Base-by-base conservation (phyloP, 2,113 vertebrate species). In the Microcebus lehilahytsara region DNA sequence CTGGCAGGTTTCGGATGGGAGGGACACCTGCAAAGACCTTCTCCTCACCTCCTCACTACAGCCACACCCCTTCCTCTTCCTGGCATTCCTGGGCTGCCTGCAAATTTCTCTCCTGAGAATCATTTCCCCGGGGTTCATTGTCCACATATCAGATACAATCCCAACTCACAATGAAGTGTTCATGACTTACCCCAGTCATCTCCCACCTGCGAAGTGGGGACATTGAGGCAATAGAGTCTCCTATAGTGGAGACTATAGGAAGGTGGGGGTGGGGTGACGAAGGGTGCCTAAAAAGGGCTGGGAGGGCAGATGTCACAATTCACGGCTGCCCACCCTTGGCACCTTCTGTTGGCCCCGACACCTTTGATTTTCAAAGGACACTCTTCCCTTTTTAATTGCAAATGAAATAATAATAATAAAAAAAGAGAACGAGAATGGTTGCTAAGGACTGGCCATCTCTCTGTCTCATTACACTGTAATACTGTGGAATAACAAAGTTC, bases 21-120 rank as follows among this genome's bases (percentile, higher is more conserved):
- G 42, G 27, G 37, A 17, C 14, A 32, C 34, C 72, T 56, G 9
- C 13, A 30, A 7, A 81, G 42, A 60, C 42, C 5, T 27, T 10
- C 34, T 62, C 40, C 27, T 53, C 8, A 27, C 16, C 6, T 56
- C 64, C 49, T 67, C 9, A 20, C 37, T 14, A 5, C 4, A 1
- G 16, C 16, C 17, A 17, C 1, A 25, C 0, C 20, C 17, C 56
- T 7, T 49, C 79, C 53, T 32, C 72, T 66, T 5, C 12, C n/a
- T 22, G 80, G 40, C 0, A 0, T 19, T 42, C 49, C 8, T 0
- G 0, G 27, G 34, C 20, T 53, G 7, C 25, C 20, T 49, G 7
- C 25, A 20, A 10, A 22, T n/a, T 62, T 20, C 14, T 74, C n/a
- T 5, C 1, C 22, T 10, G 42, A n/a, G 42, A 2, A 0, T 13